phyloP scores from a whole-genome alignment of 2,797 vertebrate species.

The Acipenser oxyrinchus region DNA sequence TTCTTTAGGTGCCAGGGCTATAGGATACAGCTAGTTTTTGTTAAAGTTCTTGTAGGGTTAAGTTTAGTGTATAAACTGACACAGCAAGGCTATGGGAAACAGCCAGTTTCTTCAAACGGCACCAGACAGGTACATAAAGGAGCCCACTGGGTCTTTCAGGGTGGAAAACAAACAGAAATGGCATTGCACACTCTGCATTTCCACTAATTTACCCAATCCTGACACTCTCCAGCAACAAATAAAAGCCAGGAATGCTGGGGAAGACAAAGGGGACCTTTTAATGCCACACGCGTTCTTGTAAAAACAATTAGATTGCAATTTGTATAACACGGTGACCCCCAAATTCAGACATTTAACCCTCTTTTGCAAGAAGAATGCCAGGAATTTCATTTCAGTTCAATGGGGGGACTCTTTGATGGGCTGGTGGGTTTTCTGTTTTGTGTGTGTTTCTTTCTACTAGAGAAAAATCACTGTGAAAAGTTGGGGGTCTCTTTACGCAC shows the following conservation, averaged over 20 bases:
- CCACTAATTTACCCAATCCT: constrained; percentile 68
- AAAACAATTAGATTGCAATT: constrained; percentile 90
- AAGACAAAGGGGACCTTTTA: constrained; percentile 66
- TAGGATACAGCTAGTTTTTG: constrained; percentile 60
- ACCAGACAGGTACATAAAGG: constrained; percentile 77
- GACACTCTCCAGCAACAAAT: constrained; percentile 43
- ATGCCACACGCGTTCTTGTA: constrained; percentile 81
- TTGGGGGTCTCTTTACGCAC: constrained; percentile 61
- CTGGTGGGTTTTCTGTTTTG: constrained; percentile 19
- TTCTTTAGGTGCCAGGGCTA: constrained; percentile 64
- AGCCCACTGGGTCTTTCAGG: constrained; percentile 89
- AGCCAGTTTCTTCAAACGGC: constrained; percentile 74
- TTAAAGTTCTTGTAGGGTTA: constrained; percentile 73
- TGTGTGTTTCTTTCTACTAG: constrained; percentile 32
- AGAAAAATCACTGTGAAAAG: constrained; percentile 52
- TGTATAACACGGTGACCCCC: constrained; percentile 81
- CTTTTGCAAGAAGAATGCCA: constrained; percentile 86
- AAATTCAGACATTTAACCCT: constrained; percentile 81
- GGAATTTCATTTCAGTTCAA: constrained; percentile 73
- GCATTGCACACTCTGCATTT: constrained; percentile 67
- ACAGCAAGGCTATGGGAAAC: constrained; percentile 75
- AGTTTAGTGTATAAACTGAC: constrained; percentile 82
- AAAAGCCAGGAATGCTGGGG: constrained; percentile 56
- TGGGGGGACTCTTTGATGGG: constrained; percentile 68
- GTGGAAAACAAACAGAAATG: constrained; percentile 94